Evolutionary conservation across 37 sponge, comb jelly and placozoan genomes (phyloP).

Genomic region (Haliclona indistincta): DNA sequence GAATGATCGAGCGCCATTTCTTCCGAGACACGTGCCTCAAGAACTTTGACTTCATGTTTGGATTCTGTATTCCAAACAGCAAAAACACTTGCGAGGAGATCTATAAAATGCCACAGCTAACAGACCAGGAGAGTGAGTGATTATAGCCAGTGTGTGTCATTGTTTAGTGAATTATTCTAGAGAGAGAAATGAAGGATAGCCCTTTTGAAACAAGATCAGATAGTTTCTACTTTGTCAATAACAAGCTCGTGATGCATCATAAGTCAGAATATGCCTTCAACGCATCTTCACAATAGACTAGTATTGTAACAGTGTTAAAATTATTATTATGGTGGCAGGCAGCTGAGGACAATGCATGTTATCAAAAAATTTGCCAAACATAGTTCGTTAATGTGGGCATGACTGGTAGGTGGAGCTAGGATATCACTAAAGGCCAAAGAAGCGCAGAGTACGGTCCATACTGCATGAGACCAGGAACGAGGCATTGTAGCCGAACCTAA

Average conservation of each 20-base stretch:
- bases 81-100: conserved; percentile 95
- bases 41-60: conserved; percentile 92
- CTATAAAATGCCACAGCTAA: conserved; percentile 89
- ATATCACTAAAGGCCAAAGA: conserved; percentile 51
- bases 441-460: conserved; percentile 91
- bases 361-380: neutral
- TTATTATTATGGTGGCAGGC: neutral
- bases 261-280: conserved; percentile 97
- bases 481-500: conserved; percentile 92
- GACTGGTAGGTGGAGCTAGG: neutral
- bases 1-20: conserved; percentile 98
- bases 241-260: conserved; percentile 95
- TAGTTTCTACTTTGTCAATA: conserved; percentile 99
- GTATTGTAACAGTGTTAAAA: no score
- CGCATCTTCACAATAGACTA: no score
- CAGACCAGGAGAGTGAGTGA: conserved; percentile 75
- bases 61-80: conserved; percentile 96
- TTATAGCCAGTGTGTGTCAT: neutral
- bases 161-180: conserved; percentile 27
- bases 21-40: conserved; percentile 84
- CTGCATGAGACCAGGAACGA: conserved; percentile 85
- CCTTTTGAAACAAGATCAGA: conserved; percentile 95
- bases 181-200: conserved; percentile 73
- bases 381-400: neutral
- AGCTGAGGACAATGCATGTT: neutral